phyloP scores from a whole-genome alignment of 2,888 invertebrate genomes.

The Cryptus armator region DNA sequence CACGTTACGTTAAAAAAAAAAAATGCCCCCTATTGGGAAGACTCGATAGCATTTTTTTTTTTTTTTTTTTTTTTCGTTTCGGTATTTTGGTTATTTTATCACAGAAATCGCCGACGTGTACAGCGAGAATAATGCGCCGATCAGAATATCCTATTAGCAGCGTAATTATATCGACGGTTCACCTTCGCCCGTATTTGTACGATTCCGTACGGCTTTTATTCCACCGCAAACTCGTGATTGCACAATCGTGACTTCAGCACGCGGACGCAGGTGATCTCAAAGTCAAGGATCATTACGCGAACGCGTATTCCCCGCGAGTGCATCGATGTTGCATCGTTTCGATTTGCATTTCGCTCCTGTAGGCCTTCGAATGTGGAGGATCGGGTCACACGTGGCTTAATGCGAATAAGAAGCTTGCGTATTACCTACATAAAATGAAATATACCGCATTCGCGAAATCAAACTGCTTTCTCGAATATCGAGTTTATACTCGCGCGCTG shows the following conservation, averaged over 20 bases:
- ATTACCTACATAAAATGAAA: slow-evolving; percentile 40
- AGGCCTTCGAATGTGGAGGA: neutral
- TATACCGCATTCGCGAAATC: slow-evolving; percentile 31
- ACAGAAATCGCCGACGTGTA: neutral
- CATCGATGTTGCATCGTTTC: slow-evolving; percentile 2
- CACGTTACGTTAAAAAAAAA: too few species aligned
- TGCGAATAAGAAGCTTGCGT: slow-evolving; percentile 12
- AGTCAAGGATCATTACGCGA: slow-evolving; percentile 62
- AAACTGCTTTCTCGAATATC: slow-evolving; percentile 45
- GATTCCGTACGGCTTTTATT: slow-evolving; percentile 11
- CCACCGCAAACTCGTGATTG: slow-evolving; percentile 29
- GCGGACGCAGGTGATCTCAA: slow-evolving; percentile 54
- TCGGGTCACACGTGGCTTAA: slow-evolving; percentile 27
- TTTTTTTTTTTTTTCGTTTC: too few species aligned
- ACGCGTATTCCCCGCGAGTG: slow-evolving; percentile 25
- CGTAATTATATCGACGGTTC: slow-evolving; percentile 17
- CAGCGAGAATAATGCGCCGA: neutral
- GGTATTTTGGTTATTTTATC: too few species aligned
- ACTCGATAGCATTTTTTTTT: too few species aligned
- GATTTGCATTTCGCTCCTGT: slow-evolving; percentile 26
- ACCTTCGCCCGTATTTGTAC: slow-evolving; percentile 20
- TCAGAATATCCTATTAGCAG: neutral
- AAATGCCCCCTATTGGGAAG: too few species aligned
- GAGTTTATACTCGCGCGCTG: slow-evolving; percentile 13
- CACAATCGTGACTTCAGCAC: slow-evolving; percentile 35